These are phyloP conservation scores for Bellardia pandia DNA, from an alignment of 2,888 invertebrate species.

Conservation along the genomic window DNA sequence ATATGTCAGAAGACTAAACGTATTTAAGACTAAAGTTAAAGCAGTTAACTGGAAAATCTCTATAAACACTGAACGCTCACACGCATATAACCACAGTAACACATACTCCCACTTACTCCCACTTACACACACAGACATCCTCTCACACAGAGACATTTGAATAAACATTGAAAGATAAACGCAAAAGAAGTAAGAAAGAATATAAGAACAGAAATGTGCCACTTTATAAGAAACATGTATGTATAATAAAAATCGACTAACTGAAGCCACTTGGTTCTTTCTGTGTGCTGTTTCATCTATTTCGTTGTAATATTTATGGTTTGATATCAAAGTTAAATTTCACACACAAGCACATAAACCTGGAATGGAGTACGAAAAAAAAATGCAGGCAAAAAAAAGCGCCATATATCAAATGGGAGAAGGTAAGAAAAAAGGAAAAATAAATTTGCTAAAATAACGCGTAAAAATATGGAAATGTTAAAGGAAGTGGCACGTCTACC, in stretches of 20 bases:
- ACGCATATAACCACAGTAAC: background rate
- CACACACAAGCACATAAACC: conserved; percentile 7
- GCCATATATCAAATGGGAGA: conserved; percentile 49
- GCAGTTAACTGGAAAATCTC: conserved; percentile 17
- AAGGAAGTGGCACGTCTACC: conserved; percentile 48
- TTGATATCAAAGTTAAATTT: conserved; percentile 58
- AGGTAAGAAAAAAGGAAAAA: conserved; percentile 37
- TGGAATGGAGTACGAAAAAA: background rate
- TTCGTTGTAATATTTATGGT: conserved; percentile 51
- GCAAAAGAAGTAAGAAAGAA: background rate
- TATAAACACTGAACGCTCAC: background rate
- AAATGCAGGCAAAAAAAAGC: background rate
- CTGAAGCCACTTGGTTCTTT: background rate
- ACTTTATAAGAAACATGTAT: conserved; percentile 4
- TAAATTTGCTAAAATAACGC: conserved; percentile 60
- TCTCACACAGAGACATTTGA: conserved; percentile 1
- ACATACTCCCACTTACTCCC: background rate
- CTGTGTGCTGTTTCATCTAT: background rate
- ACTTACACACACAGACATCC: background rate
- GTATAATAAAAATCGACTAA: conserved; percentile 21
- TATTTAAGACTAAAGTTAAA: conserved; percentile 9
- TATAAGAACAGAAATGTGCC: background rate
- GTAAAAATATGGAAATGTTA: conserved; percentile 60
- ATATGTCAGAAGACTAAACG: background rate
- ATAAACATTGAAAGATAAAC: conserved; percentile 11